Percentiles rank a stretch among this genome's conserved stretches.
Evolutionary conservation across 2,888 invertebrate genomes (phyloP).

Genomic region (Drosophila percnosoma): DNA sequence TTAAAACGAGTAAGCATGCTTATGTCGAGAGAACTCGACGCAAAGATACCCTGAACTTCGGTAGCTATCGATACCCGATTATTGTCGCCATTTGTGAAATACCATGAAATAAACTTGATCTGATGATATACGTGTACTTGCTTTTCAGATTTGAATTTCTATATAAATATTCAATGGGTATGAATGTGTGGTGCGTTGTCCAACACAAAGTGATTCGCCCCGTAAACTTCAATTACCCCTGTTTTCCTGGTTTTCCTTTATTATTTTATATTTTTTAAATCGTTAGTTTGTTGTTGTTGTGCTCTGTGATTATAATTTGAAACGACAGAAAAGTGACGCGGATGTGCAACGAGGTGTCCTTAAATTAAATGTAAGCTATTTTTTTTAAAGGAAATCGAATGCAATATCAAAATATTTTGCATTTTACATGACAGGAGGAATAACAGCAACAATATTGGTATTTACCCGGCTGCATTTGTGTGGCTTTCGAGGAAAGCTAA

Average conservation of each 20-base stretch:
- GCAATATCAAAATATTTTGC: conserved; percentile 23
- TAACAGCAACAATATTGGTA: conserved; percentile 13
- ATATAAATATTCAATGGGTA: neutral
- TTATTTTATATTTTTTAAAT: neutral
- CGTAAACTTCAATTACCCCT: neutral
- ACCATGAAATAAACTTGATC: neutral
- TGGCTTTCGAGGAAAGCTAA: conserved; percentile 27
- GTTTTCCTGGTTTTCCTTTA: neutral
- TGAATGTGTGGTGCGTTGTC: neutral
- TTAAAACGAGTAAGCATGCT: neutral
- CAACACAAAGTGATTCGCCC: neutral
- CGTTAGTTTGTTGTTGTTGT: neutral
- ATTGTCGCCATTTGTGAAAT: neutral
- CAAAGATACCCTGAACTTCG: neutral
- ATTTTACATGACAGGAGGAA: conserved; percentile 17
- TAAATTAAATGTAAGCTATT: conserved; percentile 35
- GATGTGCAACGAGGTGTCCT: conserved; percentile 11
- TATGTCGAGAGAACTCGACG: neutral
- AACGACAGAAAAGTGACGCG: neutral
- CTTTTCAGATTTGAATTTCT: neutral
- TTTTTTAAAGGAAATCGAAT: conserved; percentile 38
- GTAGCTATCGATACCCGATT: neutral
- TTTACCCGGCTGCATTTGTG: conserved; percentile 31
- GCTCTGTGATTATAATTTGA: conserved; percentile 4
- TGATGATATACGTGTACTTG: neutral